Base-by-base conservation (phyloP, 2,888 invertebrate species). In the Oligia fasciuncula region DNA sequence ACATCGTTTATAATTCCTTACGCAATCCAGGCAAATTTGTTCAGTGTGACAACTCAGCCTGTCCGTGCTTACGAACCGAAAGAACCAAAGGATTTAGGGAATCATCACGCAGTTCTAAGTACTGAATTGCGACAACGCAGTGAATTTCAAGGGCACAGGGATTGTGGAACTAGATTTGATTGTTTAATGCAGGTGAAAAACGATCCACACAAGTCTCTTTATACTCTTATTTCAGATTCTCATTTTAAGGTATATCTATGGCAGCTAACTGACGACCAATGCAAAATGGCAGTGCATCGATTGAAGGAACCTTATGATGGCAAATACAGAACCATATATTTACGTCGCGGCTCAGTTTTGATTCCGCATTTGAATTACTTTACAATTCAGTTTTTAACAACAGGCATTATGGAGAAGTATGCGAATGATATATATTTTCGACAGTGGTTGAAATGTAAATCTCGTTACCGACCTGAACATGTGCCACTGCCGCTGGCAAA, bases 301-400 rank as follows among this genome's bases (percentile, higher is more conserved):
- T 70, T 93, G 51, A 84, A 84, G 6, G 87, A 90, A 51, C 81
- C 91, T 0, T 76, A 86, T n/a, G 5, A 3, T 1, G 81, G 73
- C 29, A 40, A 89, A 19, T 82, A 86, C 4, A 29, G 88, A 74
- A 89, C 91, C 0, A 54, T 92, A 57, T 90, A 87, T 71, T 90
- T 93, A 51, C 89, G 92, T 5, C 89, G 91, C 35, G 94, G 93
- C 11, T 93, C 94, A 0, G 77, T 88, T 78, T 82, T 92, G n/a
- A 46, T 73, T 1, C 62, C 51, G 11, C 43, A 74, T 40, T 85
- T 88, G 4, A 23, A 90, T 73, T 62, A 77, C 0, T 90, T 90
- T 70, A 29, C 77, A 5, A 60, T 76, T n/a, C 72, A 43, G n/a
- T 17, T 88, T 1, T 74, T 14, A 4, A 54, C 85, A 9, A 73